Percentiles rank a stretch among this genome's conserved stretches.
phyloP scores from a whole-genome alignment of 2,797 vertebrate species.

The Decapterus maruadsi region DNA sequence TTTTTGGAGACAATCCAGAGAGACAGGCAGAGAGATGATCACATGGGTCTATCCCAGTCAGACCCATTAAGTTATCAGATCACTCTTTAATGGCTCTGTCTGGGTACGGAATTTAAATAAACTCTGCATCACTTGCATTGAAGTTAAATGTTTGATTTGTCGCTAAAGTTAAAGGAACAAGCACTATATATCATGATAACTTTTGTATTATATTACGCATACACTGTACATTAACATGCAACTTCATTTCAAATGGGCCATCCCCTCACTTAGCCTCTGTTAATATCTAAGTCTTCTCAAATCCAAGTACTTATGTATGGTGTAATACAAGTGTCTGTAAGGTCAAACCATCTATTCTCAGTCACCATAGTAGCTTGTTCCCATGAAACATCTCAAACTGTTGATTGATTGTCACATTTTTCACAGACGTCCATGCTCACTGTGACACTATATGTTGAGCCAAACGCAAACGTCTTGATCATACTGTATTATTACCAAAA shows the following conservation, averaged over 20 bases:
- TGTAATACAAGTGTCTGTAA: background rate
- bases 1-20: conserved; percentile 74
- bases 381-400: background rate
- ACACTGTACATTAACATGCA: background rate
- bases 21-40: conserved; percentile 59
- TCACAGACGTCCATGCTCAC: background rate
- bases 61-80: conserved; percentile 55
- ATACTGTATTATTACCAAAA: too few species aligned
- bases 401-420: background rate
- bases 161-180: background rate
- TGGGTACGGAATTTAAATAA: conserved; percentile 31
- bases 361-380: background rate
- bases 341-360: background rate
- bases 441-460: too few species aligned
- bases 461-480: too few species aligned
- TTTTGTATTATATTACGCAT: too few species aligned
- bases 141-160: conserved; percentile 13
- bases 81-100: conserved; percentile 47
- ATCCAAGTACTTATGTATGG: background rate
- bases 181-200: too few species aligned
- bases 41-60: conserved; percentile 65
- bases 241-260: background rate
- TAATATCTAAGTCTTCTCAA: background rate
- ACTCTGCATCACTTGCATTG: conserved; percentile 10
- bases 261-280: background rate